A percentile compares a stretch with the other conserved stretches of the same genome.
phyloP scores from a whole-genome alignment of 2,797 vertebrate genomes.

The Scolopax rusticola region DNA sequence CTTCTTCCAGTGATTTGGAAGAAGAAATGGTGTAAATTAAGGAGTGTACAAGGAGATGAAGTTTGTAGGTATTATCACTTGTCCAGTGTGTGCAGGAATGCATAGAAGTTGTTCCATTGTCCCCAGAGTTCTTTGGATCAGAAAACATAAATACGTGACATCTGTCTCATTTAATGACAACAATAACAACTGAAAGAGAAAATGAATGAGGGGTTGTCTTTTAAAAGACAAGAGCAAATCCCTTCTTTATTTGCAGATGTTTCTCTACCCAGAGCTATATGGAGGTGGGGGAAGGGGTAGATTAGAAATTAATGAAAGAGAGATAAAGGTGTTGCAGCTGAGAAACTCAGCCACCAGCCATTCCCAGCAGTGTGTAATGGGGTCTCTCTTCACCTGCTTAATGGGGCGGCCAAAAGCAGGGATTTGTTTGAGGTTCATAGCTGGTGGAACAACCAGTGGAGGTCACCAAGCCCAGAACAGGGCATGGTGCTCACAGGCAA shows the following conservation, averaged over 20 bases:
- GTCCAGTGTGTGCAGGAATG: not conserved
- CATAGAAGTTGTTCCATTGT: not conserved
- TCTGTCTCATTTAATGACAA: not conserved
- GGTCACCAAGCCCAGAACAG: accelerated
- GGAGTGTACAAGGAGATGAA: not conserved
- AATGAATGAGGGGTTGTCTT: not conserved
- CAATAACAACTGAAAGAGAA: not conserved
- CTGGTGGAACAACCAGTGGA: not conserved
- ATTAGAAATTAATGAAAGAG: conserved; percentile 14
- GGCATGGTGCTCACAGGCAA: accelerated
- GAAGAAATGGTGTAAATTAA: not conserved
- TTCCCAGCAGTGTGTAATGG: not conserved
- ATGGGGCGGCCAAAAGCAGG: not conserved
- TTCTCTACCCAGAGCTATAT: not conserved
- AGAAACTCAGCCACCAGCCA: not conserved
- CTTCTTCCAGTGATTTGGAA: not conserved
- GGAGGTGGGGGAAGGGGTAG: not conserved
- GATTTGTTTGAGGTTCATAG: not conserved
- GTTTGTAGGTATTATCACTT: not conserved
- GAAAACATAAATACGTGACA: not conserved
- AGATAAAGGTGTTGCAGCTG: not conserved
- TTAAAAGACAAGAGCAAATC: not conserved
- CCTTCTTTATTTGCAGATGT: conserved; percentile 18
- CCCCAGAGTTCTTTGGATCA: not conserved
- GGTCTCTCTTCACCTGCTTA: not conserved